These are phyloP conservation scores for Creontiades dilutus DNA, from an alignment of 2,888 invertebrate genomes.

Conservation along the genomic window DNA sequence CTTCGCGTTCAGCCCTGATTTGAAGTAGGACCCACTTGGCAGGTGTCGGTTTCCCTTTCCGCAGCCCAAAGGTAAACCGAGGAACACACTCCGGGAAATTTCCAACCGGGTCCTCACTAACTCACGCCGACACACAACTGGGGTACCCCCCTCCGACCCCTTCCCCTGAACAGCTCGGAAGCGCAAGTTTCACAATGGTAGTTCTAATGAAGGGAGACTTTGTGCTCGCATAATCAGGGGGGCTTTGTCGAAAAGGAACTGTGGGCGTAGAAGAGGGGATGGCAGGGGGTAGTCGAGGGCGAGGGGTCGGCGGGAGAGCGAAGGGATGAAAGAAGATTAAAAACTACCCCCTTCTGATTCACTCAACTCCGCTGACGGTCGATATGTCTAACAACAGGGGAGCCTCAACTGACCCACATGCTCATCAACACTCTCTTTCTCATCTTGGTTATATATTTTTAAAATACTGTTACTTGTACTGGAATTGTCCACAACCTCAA, in stretches of 20 bases:
- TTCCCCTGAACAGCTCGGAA: slow-evolving; percentile 43
- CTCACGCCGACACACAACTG: slow-evolving; percentile 22
- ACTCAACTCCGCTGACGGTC: slow-evolving; percentile 61
- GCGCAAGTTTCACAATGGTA: slow-evolving; percentile 55
- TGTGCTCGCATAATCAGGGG: slow-evolving; percentile 66
- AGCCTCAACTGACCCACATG: slow-evolving; percentile 58
- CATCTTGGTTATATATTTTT: neutral
- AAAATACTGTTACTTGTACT: neutral
- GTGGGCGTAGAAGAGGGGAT: neutral
- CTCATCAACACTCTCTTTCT: slow-evolving; percentile 10
- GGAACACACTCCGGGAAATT: neutral
- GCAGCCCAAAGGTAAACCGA: neutral
- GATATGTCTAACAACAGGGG: slow-evolving; percentile 55
- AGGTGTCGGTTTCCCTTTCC: neutral
- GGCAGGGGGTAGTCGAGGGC: neutral
- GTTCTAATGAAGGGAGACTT: slow-evolving; percentile 69
- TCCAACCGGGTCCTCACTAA: slow-evolving; percentile 14
- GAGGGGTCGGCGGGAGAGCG: neutral
- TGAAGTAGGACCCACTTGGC: neutral
- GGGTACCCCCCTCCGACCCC: neutral
- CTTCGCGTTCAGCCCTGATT: too few species aligned
- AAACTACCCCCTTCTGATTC: slow-evolving; percentile 68
- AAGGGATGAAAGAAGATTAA: slow-evolving; percentile 64
- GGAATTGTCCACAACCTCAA: too few species aligned
- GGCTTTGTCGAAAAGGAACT: slow-evolving; percentile 51